phyloP scores from a whole-genome alignment of 2,113 vertebrate species.

The Rhegmatorhina hoffmannsi region DNA sequence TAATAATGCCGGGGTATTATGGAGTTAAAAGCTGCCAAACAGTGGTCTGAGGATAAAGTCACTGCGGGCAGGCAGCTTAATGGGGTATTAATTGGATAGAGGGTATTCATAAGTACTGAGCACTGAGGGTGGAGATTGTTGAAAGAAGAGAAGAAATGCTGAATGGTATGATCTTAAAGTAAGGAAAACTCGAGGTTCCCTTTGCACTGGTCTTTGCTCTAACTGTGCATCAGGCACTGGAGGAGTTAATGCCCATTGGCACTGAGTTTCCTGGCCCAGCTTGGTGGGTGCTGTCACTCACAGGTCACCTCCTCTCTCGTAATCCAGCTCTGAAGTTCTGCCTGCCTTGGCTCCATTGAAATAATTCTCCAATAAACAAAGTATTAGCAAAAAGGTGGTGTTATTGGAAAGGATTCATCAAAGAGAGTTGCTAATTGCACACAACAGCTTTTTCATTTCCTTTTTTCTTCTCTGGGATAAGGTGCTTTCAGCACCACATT shows the following conservation, averaged over 20 bases:
- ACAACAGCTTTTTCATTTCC: background rate
- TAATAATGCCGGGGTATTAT: conserved; percentile 51
- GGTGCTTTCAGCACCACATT: background rate
- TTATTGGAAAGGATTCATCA: background rate
- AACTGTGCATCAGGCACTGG: background rate
- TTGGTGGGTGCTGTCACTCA: background rate
- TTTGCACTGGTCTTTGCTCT: background rate
- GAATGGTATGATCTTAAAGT: background rate
- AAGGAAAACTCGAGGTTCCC: background rate
- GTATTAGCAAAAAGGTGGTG: background rate
- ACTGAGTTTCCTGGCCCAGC: background rate
- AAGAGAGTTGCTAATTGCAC: conserved; percentile 27
- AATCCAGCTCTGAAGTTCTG: background rate
- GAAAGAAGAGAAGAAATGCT: background rate
- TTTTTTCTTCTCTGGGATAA: background rate
- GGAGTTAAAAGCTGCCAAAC: conserved; percentile 58
- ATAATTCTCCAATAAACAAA: background rate
- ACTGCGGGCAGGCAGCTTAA: background rate
- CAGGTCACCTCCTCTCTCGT: background rate
- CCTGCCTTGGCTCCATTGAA: background rate
- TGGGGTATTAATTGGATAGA: conserved; percentile 56
- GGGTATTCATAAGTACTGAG: conserved; percentile 41
- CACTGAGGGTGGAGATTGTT: background rate
- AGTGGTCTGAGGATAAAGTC: conserved; percentile 58
- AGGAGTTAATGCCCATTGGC: background rate